Evolutionary conservation across 2,113 vertebrate genomes (phyloP).

Genomic region (Campylorhamphus procurvoides): DNA sequence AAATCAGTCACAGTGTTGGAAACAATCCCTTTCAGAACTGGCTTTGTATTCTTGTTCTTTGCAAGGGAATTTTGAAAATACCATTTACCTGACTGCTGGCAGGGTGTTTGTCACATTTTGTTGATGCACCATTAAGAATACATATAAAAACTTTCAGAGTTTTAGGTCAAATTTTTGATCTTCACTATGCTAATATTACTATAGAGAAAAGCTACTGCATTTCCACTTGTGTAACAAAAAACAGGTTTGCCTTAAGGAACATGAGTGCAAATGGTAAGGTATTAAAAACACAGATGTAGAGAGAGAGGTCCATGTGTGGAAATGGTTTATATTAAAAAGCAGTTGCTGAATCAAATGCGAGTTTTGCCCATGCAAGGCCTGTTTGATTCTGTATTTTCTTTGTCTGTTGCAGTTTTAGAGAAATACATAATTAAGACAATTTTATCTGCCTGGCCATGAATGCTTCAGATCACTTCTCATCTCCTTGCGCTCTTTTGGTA

Average conservation of each 20-base stretch:
- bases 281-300: constrained; percentile 44
- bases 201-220: constrained; percentile 2
- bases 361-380: background rate
- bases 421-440: background rate
- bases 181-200: background rate
- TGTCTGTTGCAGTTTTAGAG: background rate
- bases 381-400: background rate
- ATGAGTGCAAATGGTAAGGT: constrained; percentile 32
- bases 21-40: constrained; percentile 22
- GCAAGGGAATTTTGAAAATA: background rate
- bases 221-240: constrained; percentile 37
- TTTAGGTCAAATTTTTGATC: background rate
- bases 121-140: background rate
- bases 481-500: background rate
- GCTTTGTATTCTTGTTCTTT: background rate
- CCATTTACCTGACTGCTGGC: background rate
- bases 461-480: background rate
- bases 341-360: background rate
- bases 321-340: constrained; percentile 11
- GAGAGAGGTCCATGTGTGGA: constrained; percentile 1
- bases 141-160: background rate
- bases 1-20: constrained; percentile 33
- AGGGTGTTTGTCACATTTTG: background rate
- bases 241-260: constrained; percentile 13
- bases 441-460: background rate